Evolutionary conservation across 2,113 vertebrate species (phyloP).

Genomic region (Herpetotheres cachinnans): DNA sequence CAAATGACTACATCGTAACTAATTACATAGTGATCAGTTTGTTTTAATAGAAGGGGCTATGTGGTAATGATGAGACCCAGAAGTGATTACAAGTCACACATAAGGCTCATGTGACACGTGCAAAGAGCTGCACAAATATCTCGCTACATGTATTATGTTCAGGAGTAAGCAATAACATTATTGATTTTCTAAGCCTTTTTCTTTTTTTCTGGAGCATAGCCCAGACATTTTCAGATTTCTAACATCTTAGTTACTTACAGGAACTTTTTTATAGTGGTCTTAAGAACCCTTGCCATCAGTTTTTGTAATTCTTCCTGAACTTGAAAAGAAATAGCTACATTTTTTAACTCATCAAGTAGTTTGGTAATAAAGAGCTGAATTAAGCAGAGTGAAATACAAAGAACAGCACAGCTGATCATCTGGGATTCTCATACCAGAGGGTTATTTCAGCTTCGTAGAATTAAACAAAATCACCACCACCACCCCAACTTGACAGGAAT

Average conservation of each 20-base stretch:
- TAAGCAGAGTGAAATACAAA: neutral
- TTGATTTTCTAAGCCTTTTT: neutral
- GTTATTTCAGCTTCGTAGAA: neutral
- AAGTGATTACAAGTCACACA: neutral
- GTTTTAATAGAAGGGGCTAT: neutral
- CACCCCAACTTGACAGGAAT: neutral
- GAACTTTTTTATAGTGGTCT: neutral
- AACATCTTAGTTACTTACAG: neutral
- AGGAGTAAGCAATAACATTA: neutral
- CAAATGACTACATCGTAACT: neutral
- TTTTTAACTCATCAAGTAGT: neutral
- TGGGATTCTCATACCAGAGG: neutral
- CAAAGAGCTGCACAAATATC: neutral
- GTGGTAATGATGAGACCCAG: neutral
- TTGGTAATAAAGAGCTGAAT: neutral
- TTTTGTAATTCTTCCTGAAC: neutral
- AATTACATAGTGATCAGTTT: neutral
- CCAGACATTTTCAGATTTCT: neutral
- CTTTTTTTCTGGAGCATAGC: neutral
- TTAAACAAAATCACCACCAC: neutral
- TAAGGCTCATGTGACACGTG: neutral
- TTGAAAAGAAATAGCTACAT: neutral
- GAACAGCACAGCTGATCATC: neutral
- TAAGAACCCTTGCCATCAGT: neutral
- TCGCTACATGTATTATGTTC: neutral